Evolutionary conservation across 2,113 vertebrate genomes (phyloP).

Genomic region (Condylura cristata): DNA sequence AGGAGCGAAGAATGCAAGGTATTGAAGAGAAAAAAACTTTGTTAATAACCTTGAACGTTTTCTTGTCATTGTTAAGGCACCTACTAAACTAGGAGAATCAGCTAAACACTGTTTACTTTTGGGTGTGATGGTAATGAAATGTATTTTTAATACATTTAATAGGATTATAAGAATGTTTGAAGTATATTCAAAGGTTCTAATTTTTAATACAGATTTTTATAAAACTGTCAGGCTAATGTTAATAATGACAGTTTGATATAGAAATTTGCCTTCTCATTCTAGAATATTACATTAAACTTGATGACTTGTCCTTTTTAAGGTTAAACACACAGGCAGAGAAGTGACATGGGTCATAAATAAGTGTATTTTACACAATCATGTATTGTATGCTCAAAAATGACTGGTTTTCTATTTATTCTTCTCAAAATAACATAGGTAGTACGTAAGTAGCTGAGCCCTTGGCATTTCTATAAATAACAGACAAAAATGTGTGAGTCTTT

Average conservation of each 20-base stretch:
- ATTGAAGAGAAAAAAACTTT: constrained; percentile 28
- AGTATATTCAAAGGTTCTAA: constrained; percentile 1
- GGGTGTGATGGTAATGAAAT: background rate
- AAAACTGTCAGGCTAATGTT: background rate
- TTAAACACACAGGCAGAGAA: background rate
- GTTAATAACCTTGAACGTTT: background rate
- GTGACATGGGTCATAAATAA: background rate
- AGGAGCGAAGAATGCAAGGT: background rate
- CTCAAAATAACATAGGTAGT: constrained; percentile 1
- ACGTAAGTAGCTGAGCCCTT: background rate
- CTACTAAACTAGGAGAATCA: background rate
- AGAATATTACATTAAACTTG: background rate
- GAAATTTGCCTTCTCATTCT: background rate
- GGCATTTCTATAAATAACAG: background rate
- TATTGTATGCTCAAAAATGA: background rate
- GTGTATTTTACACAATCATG: background rate
- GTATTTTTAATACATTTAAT: background rate
- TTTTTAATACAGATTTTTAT: background rate
- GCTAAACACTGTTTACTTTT: background rate
- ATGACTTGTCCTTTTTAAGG: background rate
- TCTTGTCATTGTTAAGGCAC: background rate
- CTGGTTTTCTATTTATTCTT: constrained; percentile 25
- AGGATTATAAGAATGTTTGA: background rate
- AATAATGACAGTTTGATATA: background rate
- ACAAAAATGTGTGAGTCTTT: background rate